These are phyloP conservation scores for Bos indicus DNA, from an alignment of 2,113 vertebrate genomes.

Conservation along the genomic window DNA sequence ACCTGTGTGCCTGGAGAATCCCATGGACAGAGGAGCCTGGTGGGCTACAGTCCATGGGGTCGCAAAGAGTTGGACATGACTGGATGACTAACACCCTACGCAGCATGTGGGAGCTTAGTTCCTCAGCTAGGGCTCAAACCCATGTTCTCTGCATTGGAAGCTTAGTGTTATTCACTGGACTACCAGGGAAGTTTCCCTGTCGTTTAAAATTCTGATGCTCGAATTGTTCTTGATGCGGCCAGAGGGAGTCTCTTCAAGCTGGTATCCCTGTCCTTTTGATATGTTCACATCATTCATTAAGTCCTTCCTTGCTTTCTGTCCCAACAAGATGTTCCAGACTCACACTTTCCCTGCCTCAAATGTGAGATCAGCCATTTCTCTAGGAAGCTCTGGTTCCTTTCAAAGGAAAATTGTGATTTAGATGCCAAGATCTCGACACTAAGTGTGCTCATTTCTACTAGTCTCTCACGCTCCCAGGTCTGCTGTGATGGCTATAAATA, in stretches of 20 bases:
- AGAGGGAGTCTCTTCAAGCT: neutral
- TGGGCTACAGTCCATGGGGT: neutral
- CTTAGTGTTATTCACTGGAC: neutral
- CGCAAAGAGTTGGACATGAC: neutral
- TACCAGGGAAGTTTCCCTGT: neutral
- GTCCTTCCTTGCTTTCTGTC: neutral
- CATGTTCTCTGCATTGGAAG: neutral
- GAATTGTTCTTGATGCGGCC: neutral
- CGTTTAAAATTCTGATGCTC: neutral
- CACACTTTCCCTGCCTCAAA: neutral
- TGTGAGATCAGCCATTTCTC: neutral
- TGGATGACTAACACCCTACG: neutral
- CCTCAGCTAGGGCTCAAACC: neutral
- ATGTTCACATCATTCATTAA: neutral
- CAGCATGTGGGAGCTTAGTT: neutral
- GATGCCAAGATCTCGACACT: neutral
- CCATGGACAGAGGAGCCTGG: neutral
- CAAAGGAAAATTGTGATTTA: neutral
- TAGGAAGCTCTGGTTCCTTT: neutral
- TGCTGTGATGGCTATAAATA: neutral
- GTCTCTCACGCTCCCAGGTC: neutral
- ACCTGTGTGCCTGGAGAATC: neutral
- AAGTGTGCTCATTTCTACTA: neutral
- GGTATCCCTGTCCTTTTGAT: neutral
- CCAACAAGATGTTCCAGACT: neutral